A percentile compares a stretch with the other conserved stretches of the same genome.
Evolutionary conservation across 1,140 invertebrate species (phyloP).

Genomic region (Lethrus apterus): DNA sequence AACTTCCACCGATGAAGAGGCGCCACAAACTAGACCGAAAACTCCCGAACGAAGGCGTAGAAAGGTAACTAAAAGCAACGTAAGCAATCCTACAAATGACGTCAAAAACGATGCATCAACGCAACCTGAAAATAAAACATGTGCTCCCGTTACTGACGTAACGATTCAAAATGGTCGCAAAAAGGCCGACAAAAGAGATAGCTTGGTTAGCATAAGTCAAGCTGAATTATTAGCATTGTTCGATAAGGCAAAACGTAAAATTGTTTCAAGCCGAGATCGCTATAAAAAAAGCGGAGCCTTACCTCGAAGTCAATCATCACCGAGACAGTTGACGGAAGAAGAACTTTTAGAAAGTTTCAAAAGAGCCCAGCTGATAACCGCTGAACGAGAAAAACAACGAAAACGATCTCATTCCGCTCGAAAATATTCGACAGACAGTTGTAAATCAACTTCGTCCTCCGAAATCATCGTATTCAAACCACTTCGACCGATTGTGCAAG

Average conservation of each 20-base stretch:
- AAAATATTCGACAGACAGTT: constrained; percentile 23
- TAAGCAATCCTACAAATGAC: neutral
- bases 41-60: constrained; percentile 26
- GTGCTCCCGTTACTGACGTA: neutral
- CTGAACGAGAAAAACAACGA: constrained; percentile 16
- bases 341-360: constrained; percentile 47
- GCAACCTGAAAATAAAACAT: neutral
- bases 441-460: constrained; percentile 6
- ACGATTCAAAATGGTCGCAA: neutral
- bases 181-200: constrained; percentile 21
- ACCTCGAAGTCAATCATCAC: constrained; percentile 44
- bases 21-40: constrained; percentile 22
- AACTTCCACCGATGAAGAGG: constrained; percentile 21
- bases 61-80: constrained; percentile 14
- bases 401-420: constrained; percentile 2
- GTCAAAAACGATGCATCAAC: neutral
- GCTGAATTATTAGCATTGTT: constrained; percentile 27
- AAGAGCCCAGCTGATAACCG: constrained; percentile 38
- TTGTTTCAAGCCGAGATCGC: constrained; percentile 25
- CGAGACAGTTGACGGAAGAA: constrained; percentile 41
- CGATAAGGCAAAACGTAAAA: constrained; percentile 31
- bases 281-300: constrained; percentile 30
- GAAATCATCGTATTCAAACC: neutral
- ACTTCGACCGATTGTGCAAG: constrained; percentile 8
- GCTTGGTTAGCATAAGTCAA: constrained; percentile 28